phyloP scores from a whole-genome alignment of 2,888 invertebrate species.

The Podabrus alpinus region DNA sequence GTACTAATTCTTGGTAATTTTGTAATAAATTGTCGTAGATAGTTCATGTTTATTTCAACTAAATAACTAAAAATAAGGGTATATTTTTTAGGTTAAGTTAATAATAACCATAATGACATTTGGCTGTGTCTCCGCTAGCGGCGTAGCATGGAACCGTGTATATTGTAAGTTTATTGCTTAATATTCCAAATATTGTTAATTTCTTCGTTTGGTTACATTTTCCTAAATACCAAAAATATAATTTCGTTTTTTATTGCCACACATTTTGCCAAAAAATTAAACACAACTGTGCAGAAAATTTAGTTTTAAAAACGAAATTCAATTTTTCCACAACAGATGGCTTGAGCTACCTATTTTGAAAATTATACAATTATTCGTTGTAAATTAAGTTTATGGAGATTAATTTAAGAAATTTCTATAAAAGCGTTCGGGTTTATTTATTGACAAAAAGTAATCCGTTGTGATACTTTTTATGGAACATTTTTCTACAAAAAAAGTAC shows the following conservation, averaged over 20 bases:
- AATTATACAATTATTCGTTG: neutral
- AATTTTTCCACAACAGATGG: neutral
- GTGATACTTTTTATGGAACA: neutral
- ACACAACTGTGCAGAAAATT: neutral
- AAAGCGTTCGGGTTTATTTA: neutral
- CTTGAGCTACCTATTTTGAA: neutral
- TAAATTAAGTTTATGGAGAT: neutral
- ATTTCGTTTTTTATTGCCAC: neutral
- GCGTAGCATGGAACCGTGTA: neutral
- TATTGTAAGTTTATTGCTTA: neutral
- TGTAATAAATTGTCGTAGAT: slow-evolving; percentile 32
- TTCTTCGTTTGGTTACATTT: neutral
- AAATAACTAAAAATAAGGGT: neutral
- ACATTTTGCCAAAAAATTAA: neutral
- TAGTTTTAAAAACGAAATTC: neutral
- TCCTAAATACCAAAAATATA: neutral
- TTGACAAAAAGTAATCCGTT: neutral
- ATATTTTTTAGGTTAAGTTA: neutral
- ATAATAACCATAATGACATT: neutral
- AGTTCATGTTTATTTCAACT: slow-evolving; percentile 33
- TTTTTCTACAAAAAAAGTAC: slow-evolving; percentile 4
- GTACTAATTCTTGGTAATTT: slow-evolving; percentile 29
- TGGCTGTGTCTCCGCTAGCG: neutral
- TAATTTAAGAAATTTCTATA: neutral
- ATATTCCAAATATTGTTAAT: neutral